Evolutionary conservation across 2,888 invertebrate genomes (phyloP), one percentile per base, ranked within the genome.

Genomic region (Drosophila fungiperda): DNA sequence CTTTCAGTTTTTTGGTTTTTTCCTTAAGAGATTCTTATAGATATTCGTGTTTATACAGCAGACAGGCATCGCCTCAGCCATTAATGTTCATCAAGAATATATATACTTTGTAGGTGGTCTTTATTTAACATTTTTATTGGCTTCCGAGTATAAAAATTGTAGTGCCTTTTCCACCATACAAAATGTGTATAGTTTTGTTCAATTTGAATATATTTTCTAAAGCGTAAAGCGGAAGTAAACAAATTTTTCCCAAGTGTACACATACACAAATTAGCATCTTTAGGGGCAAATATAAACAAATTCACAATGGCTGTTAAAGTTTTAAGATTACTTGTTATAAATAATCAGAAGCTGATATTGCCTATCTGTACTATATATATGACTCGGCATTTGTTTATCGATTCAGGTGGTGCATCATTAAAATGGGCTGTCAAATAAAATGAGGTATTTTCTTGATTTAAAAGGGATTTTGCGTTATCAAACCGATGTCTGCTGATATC

Each of bases 241-340:
- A 62, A 58, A 26, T 52, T 45, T 52, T 53, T 48, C 29, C 29
- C 23, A 23, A 58, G 50, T 38, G 36, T 29, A 42, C 26, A n/a
- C 17, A 29, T 29, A 62, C 32, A 52, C 50, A 61, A 50, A 54
- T 69, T 45, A 20, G 7, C 20, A 69, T 49, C 15, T 50, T 26
- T 29, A 52, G 35, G 11, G 6, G 7, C 12, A 20, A 17, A 65
- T 45, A 40, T 33, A 65, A 61, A 61, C 40, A 65, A 61, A 20
- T 17, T 32, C 11, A 26, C 17, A 11, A 38, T 26, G 38, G 15
- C 29, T 15, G 23, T 45, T 45, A 15, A 23, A 8, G 8, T 26
- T 38, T 33, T 40, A 42, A 17, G 42, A 55, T 57, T 29, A 55
- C 36, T 23, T 42, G 48, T 64, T 53, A 35, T 72, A 64, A 72